These are phyloP conservation scores for Drosophila serrata DNA, from an alignment of 1,140 invertebrate species.

Conservation along the genomic window DNA sequence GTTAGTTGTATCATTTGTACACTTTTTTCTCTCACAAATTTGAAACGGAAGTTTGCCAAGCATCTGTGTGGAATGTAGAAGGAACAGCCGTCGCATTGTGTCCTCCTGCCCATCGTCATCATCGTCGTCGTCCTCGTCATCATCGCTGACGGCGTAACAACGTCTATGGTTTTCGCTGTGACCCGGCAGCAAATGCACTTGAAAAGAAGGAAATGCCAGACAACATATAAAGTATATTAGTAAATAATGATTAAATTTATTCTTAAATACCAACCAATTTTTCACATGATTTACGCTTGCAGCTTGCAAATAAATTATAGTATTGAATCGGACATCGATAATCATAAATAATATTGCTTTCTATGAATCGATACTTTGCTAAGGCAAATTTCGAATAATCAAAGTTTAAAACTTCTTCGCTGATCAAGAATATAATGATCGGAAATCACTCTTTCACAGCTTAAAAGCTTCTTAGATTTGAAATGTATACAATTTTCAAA, in stretches of 20 bases:
- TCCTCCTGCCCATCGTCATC: conserved; percentile 29
- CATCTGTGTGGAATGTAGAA: conserved; percentile 17
- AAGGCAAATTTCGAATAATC: too few relatives aligned
- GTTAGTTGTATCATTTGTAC: conserved; percentile 56
- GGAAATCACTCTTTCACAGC: too few relatives aligned
- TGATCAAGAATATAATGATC: too few relatives aligned
- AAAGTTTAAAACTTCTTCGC: too few relatives aligned
- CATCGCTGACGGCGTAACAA: conserved; percentile 25
- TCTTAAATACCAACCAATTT: not conserved
- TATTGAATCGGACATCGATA: too few relatives aligned
- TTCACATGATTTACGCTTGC: too few relatives aligned
- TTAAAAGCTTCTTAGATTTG: too few relatives aligned
- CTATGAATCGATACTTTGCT: too few relatives aligned
- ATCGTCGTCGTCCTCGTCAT: conserved; percentile 28
- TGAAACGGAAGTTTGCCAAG: conserved; percentile 66
- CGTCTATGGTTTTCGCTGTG: conserved; percentile 16
- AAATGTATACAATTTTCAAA: too few relatives aligned
- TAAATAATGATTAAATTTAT: not conserved
- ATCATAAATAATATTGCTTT: too few relatives aligned
- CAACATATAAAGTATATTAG: not conserved
- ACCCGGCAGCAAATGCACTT: conserved; percentile 18
- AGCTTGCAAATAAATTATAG: too few relatives aligned
- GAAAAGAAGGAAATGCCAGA: not conserved
- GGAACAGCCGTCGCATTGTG: conserved; percentile 14
- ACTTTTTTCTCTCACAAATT: conserved; percentile 42